These are phyloP conservation scores for Furcifer pardalis DNA, from an alignment of 2,797 vertebrate genomes.

Conservation along the genomic window DNA sequence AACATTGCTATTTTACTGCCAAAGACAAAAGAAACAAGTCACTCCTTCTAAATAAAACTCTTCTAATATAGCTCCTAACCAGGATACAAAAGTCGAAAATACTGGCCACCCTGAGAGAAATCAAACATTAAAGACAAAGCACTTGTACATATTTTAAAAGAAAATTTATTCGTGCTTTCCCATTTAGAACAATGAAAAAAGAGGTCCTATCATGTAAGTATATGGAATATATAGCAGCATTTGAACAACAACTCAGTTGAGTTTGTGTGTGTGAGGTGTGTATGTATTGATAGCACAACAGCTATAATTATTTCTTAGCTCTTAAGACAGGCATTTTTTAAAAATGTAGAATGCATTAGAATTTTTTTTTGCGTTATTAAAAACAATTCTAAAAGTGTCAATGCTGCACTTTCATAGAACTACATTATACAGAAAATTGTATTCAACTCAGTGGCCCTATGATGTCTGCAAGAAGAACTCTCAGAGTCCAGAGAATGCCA, in stretches of 20 bases:
- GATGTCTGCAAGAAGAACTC: conserved; percentile 59
- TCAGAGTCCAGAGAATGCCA: conserved; percentile 64
- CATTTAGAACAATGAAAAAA: conserved; percentile 66
- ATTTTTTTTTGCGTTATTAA: not conserved
- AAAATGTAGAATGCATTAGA: conserved; percentile 40
- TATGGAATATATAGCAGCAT: conserved; percentile 75
- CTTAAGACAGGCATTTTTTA: conserved; percentile 44
- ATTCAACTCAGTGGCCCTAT: conserved; percentile 49
- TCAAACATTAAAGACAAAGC: conserved; percentile 73
- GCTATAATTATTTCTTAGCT: conserved; percentile 50
- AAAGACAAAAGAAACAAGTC: conserved; percentile 71
- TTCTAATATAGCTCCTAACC: conserved; percentile 72
- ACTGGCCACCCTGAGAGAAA: conserved; percentile 81
- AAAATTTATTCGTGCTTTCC: conserved; percentile 71
- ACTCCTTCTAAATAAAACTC: conserved; percentile 70
- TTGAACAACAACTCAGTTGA: conserved; percentile 67
- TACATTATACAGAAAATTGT: conserved; percentile 37
- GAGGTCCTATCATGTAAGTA: conserved; percentile 70
- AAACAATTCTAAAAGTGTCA: conserved; percentile 17
- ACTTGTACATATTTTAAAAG: conserved; percentile 49
- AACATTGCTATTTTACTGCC: conserved; percentile 68
- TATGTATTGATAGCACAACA: conserved; percentile 43
- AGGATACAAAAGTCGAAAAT: conserved; percentile 74
- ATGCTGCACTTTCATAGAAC: conserved; percentile 35
- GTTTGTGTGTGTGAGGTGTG: conserved; percentile 65